phyloP scores from a whole-genome alignment of 2,113 vertebrate genomes.

The Centropristis striata region DNA sequence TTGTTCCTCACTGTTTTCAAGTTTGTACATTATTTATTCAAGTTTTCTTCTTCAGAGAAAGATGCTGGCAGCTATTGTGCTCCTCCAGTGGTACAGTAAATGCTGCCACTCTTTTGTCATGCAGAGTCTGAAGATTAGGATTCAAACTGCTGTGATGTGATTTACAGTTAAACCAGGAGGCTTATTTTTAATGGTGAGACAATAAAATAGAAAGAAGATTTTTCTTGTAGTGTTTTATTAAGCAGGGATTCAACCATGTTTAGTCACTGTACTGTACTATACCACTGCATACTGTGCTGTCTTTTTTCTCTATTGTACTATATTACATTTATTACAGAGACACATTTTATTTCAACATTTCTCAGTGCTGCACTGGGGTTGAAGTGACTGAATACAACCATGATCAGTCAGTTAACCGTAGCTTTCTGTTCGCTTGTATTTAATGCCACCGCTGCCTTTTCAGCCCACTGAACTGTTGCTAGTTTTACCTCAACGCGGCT shows the following conservation, averaged over 20 bases:
- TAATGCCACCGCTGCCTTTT: constrained; percentile 23
- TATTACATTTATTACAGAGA: not conserved
- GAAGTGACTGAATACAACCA: not conserved
- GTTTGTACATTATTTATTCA: constrained; percentile 68
- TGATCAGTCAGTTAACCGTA: not conserved
- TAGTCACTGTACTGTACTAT: not conserved
- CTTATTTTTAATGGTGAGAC: not conserved
- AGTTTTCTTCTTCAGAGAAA: constrained; percentile 34
- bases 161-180: constrained; percentile 28
- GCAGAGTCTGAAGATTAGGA: constrained; percentile 36
- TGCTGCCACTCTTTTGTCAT: constrained; percentile 24
- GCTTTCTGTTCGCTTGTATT: constrained; percentile 24
- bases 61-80: not conserved
- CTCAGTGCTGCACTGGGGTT: not conserved
- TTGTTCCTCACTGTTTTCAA: constrained; percentile 40
- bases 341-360: constrained; percentile 24
- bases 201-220: constrained; percentile 25
- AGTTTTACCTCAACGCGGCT: constrained; percentile 37
- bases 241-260: constrained; percentile 10
- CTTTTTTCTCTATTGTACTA: constrained; percentile 16
- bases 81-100: not conserved
- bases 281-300: constrained; percentile 15
- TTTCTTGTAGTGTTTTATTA: constrained; percentile 18
- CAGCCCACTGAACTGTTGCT: constrained; percentile 30
- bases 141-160: constrained; percentile 54